Conservation (phyloP, 2,797 vertebrate species). For the Sciurus carolinensis region DNA sequence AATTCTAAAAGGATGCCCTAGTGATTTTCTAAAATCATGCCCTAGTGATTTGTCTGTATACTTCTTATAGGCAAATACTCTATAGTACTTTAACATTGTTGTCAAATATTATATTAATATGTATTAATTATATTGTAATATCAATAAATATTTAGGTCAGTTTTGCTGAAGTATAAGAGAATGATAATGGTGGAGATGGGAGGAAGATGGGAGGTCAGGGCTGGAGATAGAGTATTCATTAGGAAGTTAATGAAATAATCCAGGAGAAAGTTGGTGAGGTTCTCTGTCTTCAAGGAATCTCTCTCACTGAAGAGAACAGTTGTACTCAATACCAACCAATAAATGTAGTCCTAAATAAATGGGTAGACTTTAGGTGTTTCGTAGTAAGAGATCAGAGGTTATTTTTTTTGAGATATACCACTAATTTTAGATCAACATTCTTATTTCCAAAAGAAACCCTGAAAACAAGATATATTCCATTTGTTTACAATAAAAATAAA, state of each 20-base stretch:
- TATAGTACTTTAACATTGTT: neutral
- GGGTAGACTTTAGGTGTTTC: conserved; percentile 45
- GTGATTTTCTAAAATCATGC: conserved; percentile 27
- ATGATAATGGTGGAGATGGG: neutral
- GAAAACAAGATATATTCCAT: neutral
- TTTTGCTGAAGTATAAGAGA: conserved; percentile 35
- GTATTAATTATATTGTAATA: neutral
- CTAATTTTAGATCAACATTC: conserved; percentile 26
- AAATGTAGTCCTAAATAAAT: conserved; percentile 15
- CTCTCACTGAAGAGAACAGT: neutral
- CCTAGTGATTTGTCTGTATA: conserved; percentile 8
- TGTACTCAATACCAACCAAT: neutral
- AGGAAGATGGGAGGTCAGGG: neutral
- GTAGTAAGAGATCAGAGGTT: neutral
- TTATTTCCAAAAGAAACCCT: neutral
- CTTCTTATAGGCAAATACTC: neutral
- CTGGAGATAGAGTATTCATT: neutral
- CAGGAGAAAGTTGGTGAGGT: conserved; percentile 2
- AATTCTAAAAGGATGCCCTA: neutral
- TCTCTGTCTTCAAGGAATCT: conserved; percentile 9
- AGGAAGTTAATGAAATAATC: conserved; percentile 5
- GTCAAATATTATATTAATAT: neutral
- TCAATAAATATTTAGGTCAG: neutral
- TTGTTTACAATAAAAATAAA: too few species aligned
- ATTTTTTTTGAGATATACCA: neutral